Base-by-base conservation (phyloP, 1,140 invertebrate species). In the Aphaenogaster floridana region DNA sequence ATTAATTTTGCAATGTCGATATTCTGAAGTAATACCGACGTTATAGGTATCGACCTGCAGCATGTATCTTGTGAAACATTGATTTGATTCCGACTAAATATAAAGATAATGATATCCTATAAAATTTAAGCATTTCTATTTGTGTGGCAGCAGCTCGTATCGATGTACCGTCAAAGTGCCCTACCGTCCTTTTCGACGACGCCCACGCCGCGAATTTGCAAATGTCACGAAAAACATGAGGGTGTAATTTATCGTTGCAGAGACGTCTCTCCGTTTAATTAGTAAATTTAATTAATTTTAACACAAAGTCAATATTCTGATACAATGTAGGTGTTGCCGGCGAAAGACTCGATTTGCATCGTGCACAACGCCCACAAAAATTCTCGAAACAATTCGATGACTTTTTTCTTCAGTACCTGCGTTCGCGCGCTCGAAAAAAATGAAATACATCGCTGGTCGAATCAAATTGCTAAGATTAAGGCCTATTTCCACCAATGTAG, bases 171-270 rank as follows among this genome's bases (percentile, higher is more conserved):
- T 68, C 45, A 13, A 68, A 68, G 7, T 50, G 61, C 45, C 13
- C 61, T 28, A 7, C 2, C 34, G 3, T 36, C 4, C 13, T 68
- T 63, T 83, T 68, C 48, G 59, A 17, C 13, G 9, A 15, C 77
- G 34, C 74, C 87, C 69, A 87, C 61, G 86, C 11, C 34, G n/a
- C 15, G 57, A 83, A 42, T 69, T 84, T 84, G 59, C 54, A 88
- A 89, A 88, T 59, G 86, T 84, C 78, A 45, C 17, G 57, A 64
- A 76, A 88, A 79, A 85, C 78, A 36, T 50, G 79, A 39, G 50
- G 1, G 34, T 36, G 50, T 39, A 69, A 69, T 69, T 69, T 69
- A 21, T 69, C 11, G 66, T n/a, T 66, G 7, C n/a, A 48, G 66
- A 48, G 42, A 69, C 21, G 5, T 69, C 50, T 69, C 45, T 69